Conservation (phyloP, 1,140 invertebrate genomes). For the Anoplophora glabripennis region DNA sequence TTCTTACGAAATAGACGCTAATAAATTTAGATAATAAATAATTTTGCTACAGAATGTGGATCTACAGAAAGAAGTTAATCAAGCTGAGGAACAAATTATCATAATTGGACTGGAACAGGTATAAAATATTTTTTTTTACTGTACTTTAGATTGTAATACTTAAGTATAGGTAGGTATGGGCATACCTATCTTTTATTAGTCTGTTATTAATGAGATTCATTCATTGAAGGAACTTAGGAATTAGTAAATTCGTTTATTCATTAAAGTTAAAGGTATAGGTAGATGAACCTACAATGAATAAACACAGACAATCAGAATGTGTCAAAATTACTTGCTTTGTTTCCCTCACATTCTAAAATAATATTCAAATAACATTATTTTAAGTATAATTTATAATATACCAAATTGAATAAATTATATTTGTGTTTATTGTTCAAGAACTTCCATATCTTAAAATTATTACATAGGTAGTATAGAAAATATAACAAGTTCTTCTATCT, state of each 20-base stretch:
- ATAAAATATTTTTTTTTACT: slow-evolving; percentile 30
- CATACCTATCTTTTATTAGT: neutral
- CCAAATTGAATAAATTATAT: no score
- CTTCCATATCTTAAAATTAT: no score
- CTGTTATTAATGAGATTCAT: neutral
- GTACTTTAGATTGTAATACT: neutral
- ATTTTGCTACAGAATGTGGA: slow-evolving; percentile 19
- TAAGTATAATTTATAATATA: no score
- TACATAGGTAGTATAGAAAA: no score
- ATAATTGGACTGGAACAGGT: slow-evolving; percentile 55
- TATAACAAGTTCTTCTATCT: neutral
- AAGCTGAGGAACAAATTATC: slow-evolving; percentile 56
- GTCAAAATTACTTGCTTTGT: no score
- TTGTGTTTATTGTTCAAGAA: neutral
- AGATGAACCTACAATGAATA: no score
- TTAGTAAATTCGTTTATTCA: neutral
- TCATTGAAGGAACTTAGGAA: neutral
- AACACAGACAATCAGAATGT: no score
- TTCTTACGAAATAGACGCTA: neutral
- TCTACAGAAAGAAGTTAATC: slow-evolving; percentile 53
- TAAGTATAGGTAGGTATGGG: neutral
- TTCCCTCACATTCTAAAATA: no score
- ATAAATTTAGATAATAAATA: neutral
- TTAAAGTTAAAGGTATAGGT: neutral
- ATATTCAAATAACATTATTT: no score